Conservation (phyloP, 2,888 invertebrate species). For the Stegana nigrithorax region DNA sequence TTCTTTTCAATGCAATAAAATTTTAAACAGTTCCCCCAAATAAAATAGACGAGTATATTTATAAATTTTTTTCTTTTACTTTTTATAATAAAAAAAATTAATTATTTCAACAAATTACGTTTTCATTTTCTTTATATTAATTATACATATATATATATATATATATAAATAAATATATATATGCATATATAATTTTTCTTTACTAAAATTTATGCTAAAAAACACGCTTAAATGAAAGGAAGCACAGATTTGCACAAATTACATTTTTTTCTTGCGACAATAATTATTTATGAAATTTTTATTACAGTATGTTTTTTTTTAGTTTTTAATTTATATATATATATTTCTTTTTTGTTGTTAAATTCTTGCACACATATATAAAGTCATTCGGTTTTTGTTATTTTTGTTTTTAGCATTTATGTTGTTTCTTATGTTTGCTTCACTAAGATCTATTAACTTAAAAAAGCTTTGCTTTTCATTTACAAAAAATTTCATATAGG, state of each 20-base stretch:
- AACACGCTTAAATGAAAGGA: slow-evolving; percentile 64
- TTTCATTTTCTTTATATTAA: slow-evolving; percentile 33
- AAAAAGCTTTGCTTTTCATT: slow-evolving; percentile 30
- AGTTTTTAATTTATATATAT: slow-evolving; percentile 20
- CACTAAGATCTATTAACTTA: neutral
- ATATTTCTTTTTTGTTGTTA: slow-evolving; percentile 17
- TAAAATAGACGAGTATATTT: too few species aligned
- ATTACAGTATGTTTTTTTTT: slow-evolving; percentile 21
- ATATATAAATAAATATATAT: slow-evolving; percentile 23
- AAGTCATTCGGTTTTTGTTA: slow-evolving; percentile 19
- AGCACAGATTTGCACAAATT: slow-evolving; percentile 62
- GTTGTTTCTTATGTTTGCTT: neutral
- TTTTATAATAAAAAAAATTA: slow-evolving; percentile 53
- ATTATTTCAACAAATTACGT: slow-evolving; percentile 52
- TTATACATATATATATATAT: slow-evolving; percentile 28
- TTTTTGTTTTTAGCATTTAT: neutral
- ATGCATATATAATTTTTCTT: slow-evolving; percentile 36
- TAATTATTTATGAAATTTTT: slow-evolving; percentile 28
- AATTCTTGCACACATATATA: slow-evolving; percentile 32
- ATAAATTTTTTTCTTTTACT: slow-evolving; percentile 38
- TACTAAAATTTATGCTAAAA: slow-evolving; percentile 63
- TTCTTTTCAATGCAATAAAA: too few species aligned
- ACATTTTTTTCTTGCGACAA: too few species aligned
- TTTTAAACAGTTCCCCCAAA: too few species aligned
- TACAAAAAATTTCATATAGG: too few species aligned